Evolutionary conservation across 2,888 invertebrate species (phyloP).

Genomic region (Entomobrya proxima): DNA sequence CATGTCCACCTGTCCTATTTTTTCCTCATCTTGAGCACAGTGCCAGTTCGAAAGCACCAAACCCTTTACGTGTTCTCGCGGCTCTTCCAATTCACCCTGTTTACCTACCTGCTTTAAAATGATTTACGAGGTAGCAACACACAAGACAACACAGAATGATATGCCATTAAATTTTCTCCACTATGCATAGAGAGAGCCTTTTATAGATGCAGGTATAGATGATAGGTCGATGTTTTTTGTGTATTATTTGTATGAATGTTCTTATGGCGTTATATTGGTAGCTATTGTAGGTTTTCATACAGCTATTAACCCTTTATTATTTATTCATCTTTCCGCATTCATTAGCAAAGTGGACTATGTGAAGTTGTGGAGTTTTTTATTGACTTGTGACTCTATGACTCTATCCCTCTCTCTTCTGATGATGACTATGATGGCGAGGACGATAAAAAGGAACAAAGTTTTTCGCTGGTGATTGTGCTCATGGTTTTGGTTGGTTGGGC

Average conservation of each 20-base stretch:
- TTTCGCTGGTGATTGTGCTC: neutral
- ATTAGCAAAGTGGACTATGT: constrained; percentile 56
- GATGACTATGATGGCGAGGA: neutral
- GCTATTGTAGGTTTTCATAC: neutral
- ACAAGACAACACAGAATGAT: neutral
- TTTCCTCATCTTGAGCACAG: neutral
- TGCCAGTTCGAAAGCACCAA: too few species aligned
- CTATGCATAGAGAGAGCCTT: neutral
- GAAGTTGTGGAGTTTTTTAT: constrained; percentile 26
- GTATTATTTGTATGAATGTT: neutral
- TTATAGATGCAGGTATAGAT: too few species aligned
- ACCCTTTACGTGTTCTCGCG: neutral
- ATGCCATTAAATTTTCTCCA: constrained; percentile 9
- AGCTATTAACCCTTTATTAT: constrained; percentile 11
- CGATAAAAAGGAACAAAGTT: neutral
- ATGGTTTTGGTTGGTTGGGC: neutral
- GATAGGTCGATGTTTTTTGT: neutral
- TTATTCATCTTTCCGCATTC: constrained; percentile 60
- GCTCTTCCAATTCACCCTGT: neutral
- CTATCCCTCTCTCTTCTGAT: too few species aligned
- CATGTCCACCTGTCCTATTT: constrained; percentile 36
- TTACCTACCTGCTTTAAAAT: constrained; percentile 2
- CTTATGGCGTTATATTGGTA: neutral
- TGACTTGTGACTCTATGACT: constrained; percentile 21
- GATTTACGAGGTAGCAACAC: constrained; percentile 52